These are phyloP conservation scores for Pyrrhosoma nymphula DNA, from an alignment of 2,888 invertebrate species.

Conservation along the genomic window DNA sequence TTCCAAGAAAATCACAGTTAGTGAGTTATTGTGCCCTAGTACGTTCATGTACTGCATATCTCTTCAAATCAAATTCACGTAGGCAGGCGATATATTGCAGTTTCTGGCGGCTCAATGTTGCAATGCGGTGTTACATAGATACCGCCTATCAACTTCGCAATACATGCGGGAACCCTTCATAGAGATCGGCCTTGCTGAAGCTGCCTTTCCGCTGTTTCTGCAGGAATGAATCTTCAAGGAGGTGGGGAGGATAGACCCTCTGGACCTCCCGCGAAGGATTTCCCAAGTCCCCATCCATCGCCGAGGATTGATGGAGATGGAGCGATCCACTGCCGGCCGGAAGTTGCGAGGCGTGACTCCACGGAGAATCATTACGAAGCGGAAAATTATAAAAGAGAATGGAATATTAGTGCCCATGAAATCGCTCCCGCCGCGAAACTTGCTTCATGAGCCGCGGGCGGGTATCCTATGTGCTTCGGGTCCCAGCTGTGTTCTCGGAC, in stretches of 20 bases:
- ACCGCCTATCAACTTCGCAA: too few relatives aligned
- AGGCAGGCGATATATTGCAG: too few relatives aligned
- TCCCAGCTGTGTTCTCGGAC: not conserved
- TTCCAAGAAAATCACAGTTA: too few relatives aligned
- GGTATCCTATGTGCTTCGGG: not conserved
- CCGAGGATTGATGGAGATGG: not conserved
- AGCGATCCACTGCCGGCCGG: not conserved
- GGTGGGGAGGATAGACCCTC: too few relatives aligned
- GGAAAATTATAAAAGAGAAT: not conserved
- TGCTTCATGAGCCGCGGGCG: not conserved
- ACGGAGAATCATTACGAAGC: not conserved
- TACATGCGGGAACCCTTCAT: not conserved
- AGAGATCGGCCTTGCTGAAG: not conserved
- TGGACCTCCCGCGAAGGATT: slow-evolving; percentile 7
- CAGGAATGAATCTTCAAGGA: not conserved
- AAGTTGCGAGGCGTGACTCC: slow-evolving; percentile 14
- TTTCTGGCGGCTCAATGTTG: too few relatives aligned
- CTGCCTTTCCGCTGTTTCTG: too few relatives aligned
- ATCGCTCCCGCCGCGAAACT: not conserved
- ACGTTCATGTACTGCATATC: too few relatives aligned
- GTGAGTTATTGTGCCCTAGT: too few relatives aligned
- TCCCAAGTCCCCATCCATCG: not conserved
- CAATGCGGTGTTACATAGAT: too few relatives aligned
- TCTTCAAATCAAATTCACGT: too few relatives aligned
- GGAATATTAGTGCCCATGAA: not conserved